Conservation (phyloP, 2,888 invertebrate genomes). For the Perizoma affinitatum region DNA sequence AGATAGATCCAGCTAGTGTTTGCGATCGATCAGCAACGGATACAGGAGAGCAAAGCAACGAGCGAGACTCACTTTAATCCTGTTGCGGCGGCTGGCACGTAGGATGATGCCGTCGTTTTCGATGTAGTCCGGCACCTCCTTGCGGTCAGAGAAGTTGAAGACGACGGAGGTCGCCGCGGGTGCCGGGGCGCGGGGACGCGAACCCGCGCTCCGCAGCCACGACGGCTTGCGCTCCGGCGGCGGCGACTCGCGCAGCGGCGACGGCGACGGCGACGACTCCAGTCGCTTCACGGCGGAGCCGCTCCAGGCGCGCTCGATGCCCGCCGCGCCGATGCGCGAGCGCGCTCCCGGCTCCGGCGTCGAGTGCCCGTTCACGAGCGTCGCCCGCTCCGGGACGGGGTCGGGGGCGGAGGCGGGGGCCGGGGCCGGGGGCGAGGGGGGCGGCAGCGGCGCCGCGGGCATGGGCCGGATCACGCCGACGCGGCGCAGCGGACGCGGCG, state of each 20-base stretch:
- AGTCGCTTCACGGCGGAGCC: conserved; percentile 50
- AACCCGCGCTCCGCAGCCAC: conserved; percentile 30
- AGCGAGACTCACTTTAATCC: conserved; percentile 87
- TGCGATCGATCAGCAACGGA: too few relatives aligned
- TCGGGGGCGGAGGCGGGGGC: conserved; percentile 41
- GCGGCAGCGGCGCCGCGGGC: conserved; percentile 54
- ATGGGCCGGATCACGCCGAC: conserved; percentile 84
- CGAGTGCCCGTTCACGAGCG: conserved; percentile 60
- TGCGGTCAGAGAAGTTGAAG: conserved; percentile 93
- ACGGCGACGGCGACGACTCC: conserved; percentile 19
- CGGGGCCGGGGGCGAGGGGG: conserved; percentile 39
- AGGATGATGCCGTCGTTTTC: conserved; percentile 93
- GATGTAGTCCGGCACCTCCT: conserved; percentile 95
- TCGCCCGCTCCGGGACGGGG: conserved; percentile 49
- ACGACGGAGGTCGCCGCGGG: conserved; percentile 88
- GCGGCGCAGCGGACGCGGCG: conserved; percentile 69
- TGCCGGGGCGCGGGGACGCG: conserved; percentile 42
- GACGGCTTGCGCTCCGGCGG: conserved; percentile 36
- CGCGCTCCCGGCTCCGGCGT: conserved; percentile 65
- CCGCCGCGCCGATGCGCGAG: conserved; percentile 61
- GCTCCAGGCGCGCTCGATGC: conserved; percentile 68
- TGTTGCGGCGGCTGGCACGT: conserved; percentile 86
- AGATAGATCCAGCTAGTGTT: too few relatives aligned
- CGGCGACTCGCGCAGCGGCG: conserved; percentile 37
- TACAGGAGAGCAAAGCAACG: too few relatives aligned